Evolutionary conservation across 2,888 invertebrate genomes (phyloP).

Genomic region (Morpho deidamia): DNA sequence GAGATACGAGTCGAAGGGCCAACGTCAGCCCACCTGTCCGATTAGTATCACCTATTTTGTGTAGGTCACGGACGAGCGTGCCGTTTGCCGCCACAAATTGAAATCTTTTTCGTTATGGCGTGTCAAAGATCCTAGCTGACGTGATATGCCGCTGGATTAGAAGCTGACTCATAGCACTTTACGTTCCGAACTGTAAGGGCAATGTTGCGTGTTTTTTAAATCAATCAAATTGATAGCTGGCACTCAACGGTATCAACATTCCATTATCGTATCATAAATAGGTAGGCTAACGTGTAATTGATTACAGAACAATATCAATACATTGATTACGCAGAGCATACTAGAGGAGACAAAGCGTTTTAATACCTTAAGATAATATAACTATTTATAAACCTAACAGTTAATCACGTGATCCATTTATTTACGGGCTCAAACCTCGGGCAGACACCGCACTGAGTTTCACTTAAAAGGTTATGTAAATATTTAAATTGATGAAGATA

Average conservation of each 20-base stretch:
- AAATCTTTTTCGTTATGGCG: constrained; percentile 72
- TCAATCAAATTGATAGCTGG: constrained; percentile 61
- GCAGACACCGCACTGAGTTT: too few species aligned
- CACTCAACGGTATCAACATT: constrained; percentile 61
- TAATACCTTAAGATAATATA: too few species aligned
- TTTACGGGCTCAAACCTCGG: too few species aligned
- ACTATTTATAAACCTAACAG: too few species aligned
- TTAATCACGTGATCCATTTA: too few species aligned
- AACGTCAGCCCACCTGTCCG: constrained; percentile 71
- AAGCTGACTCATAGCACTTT: constrained; percentile 55
- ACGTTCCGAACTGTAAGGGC: constrained; percentile 18
- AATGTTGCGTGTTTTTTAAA: constrained; percentile 53
- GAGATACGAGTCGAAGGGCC: constrained; percentile 33
- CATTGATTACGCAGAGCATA: too few species aligned
- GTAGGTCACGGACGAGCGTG: constrained; percentile 62
- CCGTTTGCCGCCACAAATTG: constrained; percentile 52
- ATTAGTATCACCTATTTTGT: constrained; percentile 71
- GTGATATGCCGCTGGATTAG: constrained; percentile 55
- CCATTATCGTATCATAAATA: constrained; percentile 54
- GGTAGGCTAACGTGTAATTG: constrained; percentile 52
- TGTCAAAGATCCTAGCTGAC: constrained; percentile 64
- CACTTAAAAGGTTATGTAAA: too few species aligned
- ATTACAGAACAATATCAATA: constrained; percentile 56
- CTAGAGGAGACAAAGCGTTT: too few species aligned
- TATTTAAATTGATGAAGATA: too few species aligned